Percentiles rank a stretch among this genome's conserved stretches.
These are phyloP conservation scores for Heterochromis multidens DNA, from an alignment of 2,113 vertebrate species.

Conservation along the genomic window DNA sequence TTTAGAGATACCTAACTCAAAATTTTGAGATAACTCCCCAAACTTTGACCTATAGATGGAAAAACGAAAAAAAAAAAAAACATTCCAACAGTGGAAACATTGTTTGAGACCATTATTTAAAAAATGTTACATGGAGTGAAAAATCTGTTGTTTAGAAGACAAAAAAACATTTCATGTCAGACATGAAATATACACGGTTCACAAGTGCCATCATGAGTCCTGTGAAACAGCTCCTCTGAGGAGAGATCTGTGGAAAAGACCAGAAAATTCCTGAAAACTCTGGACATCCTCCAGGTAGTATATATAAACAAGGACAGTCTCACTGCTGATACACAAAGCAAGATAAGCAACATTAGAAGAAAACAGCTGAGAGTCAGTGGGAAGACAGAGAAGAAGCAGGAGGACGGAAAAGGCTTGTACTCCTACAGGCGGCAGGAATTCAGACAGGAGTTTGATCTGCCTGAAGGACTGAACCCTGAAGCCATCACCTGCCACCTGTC, in stretches of 20 bases:
- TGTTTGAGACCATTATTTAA: too few species aligned
- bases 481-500: slow-evolving; percentile 35
- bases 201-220: background rate
- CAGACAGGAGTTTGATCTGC: slow-evolving; percentile 70
- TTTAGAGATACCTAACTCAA: too few species aligned
- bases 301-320: slow-evolving; percentile 4
- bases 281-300: background rate
- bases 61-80: too few species aligned
- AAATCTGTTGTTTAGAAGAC: too few species aligned
- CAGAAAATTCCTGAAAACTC: slow-evolving; percentile 14
- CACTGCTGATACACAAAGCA: slow-evolving; percentile 8
- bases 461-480: slow-evolving; percentile 54
- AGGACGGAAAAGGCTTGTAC: slow-evolving; percentile 60
- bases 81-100: too few species aligned
- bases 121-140: too few species aligned
- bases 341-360: background rate
- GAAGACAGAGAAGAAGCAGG: slow-evolving; percentile 67
- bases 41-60: too few species aligned
- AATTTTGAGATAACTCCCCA: too few species aligned
- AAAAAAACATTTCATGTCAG: too few species aligned
- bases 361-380: slow-evolving; percentile 60
- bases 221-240: background rate
- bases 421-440: slow-evolving; percentile 68
- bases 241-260: background rate
- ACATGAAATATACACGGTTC: too few species aligned